A percentile compares a stretch with the other conserved stretches of the same genome.
Evolutionary conservation across 2,888 invertebrate genomes (phyloP).

Genomic region (Orchestes rusci): DNA sequence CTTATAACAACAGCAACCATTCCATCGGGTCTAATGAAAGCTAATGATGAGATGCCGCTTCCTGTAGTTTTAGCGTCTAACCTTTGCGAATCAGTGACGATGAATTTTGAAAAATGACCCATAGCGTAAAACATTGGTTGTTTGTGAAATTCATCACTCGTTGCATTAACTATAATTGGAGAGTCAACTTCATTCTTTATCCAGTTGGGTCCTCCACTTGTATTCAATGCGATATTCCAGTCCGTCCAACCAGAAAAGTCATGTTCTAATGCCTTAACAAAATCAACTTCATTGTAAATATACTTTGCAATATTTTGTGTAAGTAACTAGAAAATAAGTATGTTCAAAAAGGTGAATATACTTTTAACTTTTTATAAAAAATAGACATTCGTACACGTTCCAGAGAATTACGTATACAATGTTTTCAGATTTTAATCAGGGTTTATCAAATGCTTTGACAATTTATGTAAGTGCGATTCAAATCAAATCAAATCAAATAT

Average conservation of each 20-base stretch:
- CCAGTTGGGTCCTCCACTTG: constrained; percentile 72
- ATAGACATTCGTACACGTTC: no score
- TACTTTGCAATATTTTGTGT: no score
- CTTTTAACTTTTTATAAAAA: no score
- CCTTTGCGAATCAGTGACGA: constrained; percentile 52
- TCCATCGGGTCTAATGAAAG: constrained; percentile 49
- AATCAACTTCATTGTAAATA: no score
- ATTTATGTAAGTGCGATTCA: no score
- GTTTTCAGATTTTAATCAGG: no score
- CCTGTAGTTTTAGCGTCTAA: constrained; percentile 30
- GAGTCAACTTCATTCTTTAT: constrained; percentile 48
- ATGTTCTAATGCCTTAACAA: constrained; percentile 49
- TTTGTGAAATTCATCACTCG: constrained; percentile 67
- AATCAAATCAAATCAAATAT: no score
- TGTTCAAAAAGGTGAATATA: no score
- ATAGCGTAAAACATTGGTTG: constrained; percentile 80
- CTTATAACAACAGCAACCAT: constrained; percentile 46
- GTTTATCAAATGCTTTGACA: no score
- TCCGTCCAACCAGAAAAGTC: constrained; percentile 78
- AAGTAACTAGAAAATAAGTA: no score
- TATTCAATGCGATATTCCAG: constrained; percentile 74
- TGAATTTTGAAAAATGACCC: constrained; percentile 62
- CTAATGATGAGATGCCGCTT: constrained; percentile 33
- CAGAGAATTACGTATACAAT: no score
- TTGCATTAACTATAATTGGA: constrained; percentile 58